Base-by-base conservation (phyloP, 2,113 vertebrate genomes). In the Ceyx margarethae region DNA sequence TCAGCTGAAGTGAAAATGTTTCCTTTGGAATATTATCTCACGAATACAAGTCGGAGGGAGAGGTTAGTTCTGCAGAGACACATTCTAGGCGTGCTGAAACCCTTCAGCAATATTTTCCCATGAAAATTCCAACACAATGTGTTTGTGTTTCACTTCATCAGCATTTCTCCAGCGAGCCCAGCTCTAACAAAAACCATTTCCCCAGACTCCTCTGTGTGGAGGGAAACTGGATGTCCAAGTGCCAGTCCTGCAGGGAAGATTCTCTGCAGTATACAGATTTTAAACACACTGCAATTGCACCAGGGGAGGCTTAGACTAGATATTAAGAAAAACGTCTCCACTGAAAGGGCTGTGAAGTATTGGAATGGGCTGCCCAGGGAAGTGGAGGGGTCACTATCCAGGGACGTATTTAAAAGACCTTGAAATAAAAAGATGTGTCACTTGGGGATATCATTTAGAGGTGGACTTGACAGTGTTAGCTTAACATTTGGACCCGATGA, bases 91-190 rank as follows among this genome's bases (percentile, higher is more conserved):
- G 0, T 33, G 45, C 80, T 86, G 73, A 91, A 94, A 93, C 17
- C 18, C 26, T 83, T 86, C 85, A 88, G 50, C 61, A 94, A 14
- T 66, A 80, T 85, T 84, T 94, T 94, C 88, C 83, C 86, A 86
- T 79, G 88, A 90, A 95, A 93, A 93, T 72, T 91, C 69, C 54
- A 88, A 54, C 68, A 91, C 82, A 78, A 29, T 50, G 26, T 93
- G 61, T 94, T 95, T 95, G 67, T 77, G 50, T 93, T 94, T 90
- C 80, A 90, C 72, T 91, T 95, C 79, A 93, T 90, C 88, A 90
- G 85, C 92, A 61, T 84, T 93, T 89, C 94, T 54, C 53, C 65
- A 83, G 35, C 60, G 75, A 81, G 73, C 31, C 13, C 12, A 0
- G 22, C 45, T 91, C 83, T 90, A 84, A 94, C 57, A 68, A 68